Percentiles rank a stretch among this genome's conserved stretches.
phyloP scores from a whole-genome alignment of 2,797 vertebrate species.

The Sebastes diaconus region DNA sequence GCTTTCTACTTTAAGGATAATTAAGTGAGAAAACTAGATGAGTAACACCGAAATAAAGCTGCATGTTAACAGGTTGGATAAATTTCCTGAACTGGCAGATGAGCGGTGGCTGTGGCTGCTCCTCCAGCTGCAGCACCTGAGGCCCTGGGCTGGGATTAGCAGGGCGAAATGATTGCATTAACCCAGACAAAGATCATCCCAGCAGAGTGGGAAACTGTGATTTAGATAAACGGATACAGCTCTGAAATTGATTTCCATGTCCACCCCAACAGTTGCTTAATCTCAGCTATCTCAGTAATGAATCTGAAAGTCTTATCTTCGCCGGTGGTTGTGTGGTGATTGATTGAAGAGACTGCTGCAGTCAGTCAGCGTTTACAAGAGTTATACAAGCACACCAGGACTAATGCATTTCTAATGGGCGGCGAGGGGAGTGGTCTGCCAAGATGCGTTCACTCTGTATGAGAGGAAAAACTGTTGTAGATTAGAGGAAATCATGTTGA shows the following conservation, averaged over 20 bases:
- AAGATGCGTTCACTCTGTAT: neutral
- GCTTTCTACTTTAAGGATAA: neutral
- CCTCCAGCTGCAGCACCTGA: slow-evolving; percentile 20
- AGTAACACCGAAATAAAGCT: neutral
- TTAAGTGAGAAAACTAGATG: neutral
- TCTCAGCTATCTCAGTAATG: slow-evolving; percentile 24
- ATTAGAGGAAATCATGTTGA: neutral
- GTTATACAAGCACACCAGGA: slow-evolving; percentile 11
- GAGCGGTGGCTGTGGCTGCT: neutral
- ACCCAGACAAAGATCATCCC: slow-evolving; percentile 42
- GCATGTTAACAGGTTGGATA: neutral
- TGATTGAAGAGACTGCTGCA: slow-evolving; percentile 33
- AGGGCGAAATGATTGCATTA: slow-evolving; percentile 62
- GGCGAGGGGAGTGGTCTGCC: slow-evolving; percentile 5
- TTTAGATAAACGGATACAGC: slow-evolving; percentile 43
- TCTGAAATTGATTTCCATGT: slow-evolving; percentile 43
- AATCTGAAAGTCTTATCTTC: slow-evolving; percentile 23
- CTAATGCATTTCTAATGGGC: slow-evolving; percentile 39
- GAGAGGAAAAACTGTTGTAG: slow-evolving; percentile 2
- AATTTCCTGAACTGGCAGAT: neutral
- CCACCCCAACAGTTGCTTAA: slow-evolving; percentile 17
- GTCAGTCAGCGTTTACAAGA: slow-evolving; percentile 38
- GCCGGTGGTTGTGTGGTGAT: slow-evolving; percentile 12
- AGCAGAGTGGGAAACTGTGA: slow-evolving; percentile 28
- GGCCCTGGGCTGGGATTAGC: slow-evolving; percentile 51